These are phyloP conservation scores for Rhodeus uyekii DNA, from an alignment of 2,797 vertebrate genomes.

Conservation along the genomic window DNA sequence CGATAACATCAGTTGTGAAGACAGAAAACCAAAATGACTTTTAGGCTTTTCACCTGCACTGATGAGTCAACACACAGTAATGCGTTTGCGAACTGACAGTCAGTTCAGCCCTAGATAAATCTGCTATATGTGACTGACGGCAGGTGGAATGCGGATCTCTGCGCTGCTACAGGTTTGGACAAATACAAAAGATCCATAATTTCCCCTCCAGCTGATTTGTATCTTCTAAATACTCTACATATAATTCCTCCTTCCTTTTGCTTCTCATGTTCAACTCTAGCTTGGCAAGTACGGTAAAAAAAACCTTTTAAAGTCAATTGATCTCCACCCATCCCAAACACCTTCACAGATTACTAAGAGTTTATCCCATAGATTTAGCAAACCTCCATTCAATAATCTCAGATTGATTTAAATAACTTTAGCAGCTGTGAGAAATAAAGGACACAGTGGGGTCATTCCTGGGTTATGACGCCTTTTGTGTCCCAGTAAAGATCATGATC, in stretches of 20 bases:
- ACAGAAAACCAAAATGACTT: conserved; percentile 24
- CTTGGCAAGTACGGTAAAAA: not conserved
- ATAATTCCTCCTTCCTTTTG: not conserved
- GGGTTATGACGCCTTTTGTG: no score
- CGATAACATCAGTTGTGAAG: conserved; percentile 22
- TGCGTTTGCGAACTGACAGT: conserved; percentile 15
- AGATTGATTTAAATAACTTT: not conserved
- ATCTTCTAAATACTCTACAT: not conserved
- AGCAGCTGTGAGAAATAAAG: not conserved
- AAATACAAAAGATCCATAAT: not conserved
- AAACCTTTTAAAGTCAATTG: not conserved
- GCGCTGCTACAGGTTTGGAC: conserved; percentile 41
- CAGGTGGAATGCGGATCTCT: conserved; percentile 7
- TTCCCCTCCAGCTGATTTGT: not conserved
- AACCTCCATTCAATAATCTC: conserved; percentile 3
- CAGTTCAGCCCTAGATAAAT: conserved; percentile 33
- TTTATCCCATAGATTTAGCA: not conserved
- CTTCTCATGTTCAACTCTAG: not conserved
- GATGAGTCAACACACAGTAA: conserved; percentile 45
- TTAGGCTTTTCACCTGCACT: conserved; percentile 25
- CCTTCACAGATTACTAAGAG: not conserved
- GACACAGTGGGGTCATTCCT: not conserved
- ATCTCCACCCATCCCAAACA: not conserved
- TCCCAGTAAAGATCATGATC: no score
- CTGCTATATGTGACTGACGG: conserved; percentile 21